Evolutionary conservation across 2,113 vertebrate genomes (phyloP).

Genomic region (Phaethornis superciliosus): DNA sequence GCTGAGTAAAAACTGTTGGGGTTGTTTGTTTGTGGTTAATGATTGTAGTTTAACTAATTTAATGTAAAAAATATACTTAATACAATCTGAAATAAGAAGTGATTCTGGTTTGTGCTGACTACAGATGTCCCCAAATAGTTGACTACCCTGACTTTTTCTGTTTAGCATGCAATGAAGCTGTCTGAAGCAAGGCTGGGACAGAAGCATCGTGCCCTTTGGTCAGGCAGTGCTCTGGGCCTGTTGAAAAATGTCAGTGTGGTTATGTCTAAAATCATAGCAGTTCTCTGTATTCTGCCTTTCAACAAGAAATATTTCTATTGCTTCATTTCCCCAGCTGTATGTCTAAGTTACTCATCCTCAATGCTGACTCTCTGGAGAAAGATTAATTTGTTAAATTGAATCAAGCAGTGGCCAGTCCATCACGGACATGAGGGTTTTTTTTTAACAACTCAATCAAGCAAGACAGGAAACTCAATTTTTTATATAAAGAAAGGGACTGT

Average conservation of each 20-base stretch:
- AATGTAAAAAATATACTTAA: neutral
- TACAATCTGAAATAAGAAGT: neutral
- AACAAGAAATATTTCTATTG: neutral
- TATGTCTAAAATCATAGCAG: neutral
- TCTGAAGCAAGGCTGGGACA: neutral
- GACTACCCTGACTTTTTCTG: neutral
- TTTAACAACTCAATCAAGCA: neutral
- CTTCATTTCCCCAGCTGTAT: neutral
- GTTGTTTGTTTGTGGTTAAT: neutral
- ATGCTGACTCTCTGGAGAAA: neutral
- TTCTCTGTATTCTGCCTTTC: neutral
- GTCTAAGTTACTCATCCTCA: neutral
- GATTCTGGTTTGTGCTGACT: neutral
- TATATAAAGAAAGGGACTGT: neutral
- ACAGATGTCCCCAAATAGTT: neutral
- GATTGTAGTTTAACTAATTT: constrained; percentile 22
- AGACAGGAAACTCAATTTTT: neutral
- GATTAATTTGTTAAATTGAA: neutral
- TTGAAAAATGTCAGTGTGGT: neutral
- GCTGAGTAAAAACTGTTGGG: constrained; percentile 8
- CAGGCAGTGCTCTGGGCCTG: neutral
- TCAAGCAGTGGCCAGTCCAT: neutral
- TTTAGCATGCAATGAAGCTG: neutral
- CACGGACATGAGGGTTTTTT: neutral
- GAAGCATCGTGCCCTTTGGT: neutral